Evolutionary conservation across 2,113 vertebrate species (phyloP).

Genomic region (Hippoglossus stenolepis): DNA sequence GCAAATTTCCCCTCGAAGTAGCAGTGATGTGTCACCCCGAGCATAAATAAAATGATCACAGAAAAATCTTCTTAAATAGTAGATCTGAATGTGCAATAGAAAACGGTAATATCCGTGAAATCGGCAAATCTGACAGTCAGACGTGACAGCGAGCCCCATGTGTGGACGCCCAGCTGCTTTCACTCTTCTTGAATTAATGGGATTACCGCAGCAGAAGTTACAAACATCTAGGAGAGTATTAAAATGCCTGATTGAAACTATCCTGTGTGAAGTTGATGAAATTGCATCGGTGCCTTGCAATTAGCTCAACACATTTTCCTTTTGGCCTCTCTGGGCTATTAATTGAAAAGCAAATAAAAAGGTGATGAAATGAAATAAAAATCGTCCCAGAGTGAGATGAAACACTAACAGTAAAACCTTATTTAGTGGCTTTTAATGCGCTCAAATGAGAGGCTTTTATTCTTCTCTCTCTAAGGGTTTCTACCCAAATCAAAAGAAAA

Average conservation of each 20-base stretch:
- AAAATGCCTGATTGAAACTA: background rate
- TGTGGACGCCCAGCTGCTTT: constrained; percentile 11
- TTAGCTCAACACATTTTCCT: constrained; percentile 27
- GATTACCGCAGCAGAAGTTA: background rate
- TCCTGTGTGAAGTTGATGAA: constrained; percentile 22
- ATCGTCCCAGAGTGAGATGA: constrained; percentile 8
- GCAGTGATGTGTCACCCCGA: background rate
- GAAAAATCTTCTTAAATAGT: no score
- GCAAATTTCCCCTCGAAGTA: background rate
- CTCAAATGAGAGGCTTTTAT: constrained; percentile 21
- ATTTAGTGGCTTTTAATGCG: constrained; percentile 32
- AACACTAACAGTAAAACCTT: constrained; percentile 14
- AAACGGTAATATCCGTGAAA: background rate
- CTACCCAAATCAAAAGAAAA: no score
- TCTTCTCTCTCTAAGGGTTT: background rate
- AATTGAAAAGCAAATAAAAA: constrained; percentile 33
- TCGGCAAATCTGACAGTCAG: background rate
- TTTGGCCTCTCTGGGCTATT: constrained; percentile 17
- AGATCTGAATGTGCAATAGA: background rate
- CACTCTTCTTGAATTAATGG: constrained; percentile 3
- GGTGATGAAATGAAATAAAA: constrained; percentile 20
- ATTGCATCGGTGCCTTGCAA: constrained; percentile 8
- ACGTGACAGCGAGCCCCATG: background rate
- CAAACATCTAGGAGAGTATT: constrained; percentile 1
- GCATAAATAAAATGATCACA: no score